These are phyloP conservation scores for Cyanocitta stelleri DNA, from an alignment of 2,113 vertebrate genomes.

Conservation along the genomic window DNA sequence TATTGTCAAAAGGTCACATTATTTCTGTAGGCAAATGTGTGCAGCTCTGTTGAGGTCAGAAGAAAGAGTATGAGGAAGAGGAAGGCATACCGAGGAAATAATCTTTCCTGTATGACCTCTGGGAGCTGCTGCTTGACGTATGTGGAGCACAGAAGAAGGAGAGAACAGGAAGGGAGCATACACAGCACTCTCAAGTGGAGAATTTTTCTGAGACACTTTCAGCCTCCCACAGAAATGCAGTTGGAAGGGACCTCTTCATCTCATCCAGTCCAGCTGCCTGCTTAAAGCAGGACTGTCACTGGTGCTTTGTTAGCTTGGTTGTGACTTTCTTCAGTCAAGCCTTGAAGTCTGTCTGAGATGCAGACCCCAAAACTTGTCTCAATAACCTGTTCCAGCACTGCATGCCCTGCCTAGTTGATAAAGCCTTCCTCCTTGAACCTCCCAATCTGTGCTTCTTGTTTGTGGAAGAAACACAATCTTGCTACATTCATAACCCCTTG, in stretches of 20 bases:
- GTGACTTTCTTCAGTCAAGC: not conserved
- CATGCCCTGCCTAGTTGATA: not conserved
- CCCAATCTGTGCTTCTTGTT: not conserved
- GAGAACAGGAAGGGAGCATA: not conserved
- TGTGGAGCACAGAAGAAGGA: not conserved
- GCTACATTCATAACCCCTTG: not conserved
- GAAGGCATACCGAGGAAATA: constrained; percentile 18
- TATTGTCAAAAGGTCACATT: constrained; percentile 41
- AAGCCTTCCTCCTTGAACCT: not conserved
- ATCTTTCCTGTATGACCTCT: constrained; percentile 39
- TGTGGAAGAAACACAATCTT: not conserved
- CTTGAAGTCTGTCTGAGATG: not conserved
- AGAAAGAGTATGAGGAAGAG: constrained; percentile 37
- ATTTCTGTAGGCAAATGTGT: constrained; percentile 7
- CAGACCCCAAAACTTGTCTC: not conserved
- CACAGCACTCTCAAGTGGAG: not conserved
- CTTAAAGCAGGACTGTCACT: not conserved
- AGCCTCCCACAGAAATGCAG: not conserved
- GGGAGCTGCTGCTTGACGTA: not conserved
- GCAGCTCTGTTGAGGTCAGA: not conserved
- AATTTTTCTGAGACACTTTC: not conserved
- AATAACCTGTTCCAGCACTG: not conserved
- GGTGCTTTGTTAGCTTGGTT: not conserved
- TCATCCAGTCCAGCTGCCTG: not conserved
- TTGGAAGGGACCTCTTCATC: not conserved